Evolutionary conservation across 2,113 vertebrate genomes (phyloP).

Genomic region (Abramis brama): DNA sequence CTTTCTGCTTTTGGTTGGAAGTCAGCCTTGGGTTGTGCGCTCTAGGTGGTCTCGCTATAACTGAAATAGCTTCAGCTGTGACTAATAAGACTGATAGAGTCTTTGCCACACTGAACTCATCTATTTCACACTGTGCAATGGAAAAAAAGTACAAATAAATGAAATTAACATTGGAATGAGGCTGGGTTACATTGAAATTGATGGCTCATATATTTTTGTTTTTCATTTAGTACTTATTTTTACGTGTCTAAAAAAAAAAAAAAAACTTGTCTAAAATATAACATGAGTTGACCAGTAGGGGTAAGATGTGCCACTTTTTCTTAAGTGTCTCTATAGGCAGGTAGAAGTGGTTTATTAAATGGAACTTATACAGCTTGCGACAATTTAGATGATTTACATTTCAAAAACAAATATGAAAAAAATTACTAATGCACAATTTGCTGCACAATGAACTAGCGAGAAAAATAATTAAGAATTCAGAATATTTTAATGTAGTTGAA

Average conservation of each 20-base stretch:
- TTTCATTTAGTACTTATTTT: neutral
- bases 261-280: neutral
- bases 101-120: neutral
- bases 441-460: neutral
- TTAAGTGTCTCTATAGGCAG: neutral
- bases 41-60: constrained; percentile 27
- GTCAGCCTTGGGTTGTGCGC: constrained; percentile 22
- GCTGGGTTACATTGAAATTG: neutral
- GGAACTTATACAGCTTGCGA: too few relatives aligned
- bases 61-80: constrained; percentile 26
- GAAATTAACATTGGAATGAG: neutral
- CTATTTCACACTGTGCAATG: constrained; percentile 31
- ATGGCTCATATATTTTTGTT: neutral
- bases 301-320: neutral
- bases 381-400: too few relatives aligned
- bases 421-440: neutral
- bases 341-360: too few relatives aligned
- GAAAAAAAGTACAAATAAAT: neutral
- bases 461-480: neutral
- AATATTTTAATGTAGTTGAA: too few relatives aligned
- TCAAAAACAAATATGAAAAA: neutral
- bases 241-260: neutral
- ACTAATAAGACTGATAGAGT: constrained; percentile 37
- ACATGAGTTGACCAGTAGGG: neutral
- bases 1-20: neutral